Evolutionary conservation across 1,140 invertebrate species (phyloP).

Genomic region (Acromyrmex echinatior): DNA sequence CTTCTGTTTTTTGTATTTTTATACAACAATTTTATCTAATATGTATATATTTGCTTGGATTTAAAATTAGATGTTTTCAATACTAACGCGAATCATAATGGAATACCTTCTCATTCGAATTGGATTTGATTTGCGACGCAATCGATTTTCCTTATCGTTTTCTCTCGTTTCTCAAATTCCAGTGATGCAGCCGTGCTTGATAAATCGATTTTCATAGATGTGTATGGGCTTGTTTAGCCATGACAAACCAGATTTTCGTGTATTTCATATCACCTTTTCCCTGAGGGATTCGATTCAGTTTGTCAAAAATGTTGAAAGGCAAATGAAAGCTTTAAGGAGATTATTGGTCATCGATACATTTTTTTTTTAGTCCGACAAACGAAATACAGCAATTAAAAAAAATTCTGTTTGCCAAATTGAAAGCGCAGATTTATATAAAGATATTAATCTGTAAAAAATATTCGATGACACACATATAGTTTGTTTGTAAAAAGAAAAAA

Average conservation of each 20-base stretch:
- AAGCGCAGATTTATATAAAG: background rate
- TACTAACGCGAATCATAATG: background rate
- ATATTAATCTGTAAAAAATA: background rate
- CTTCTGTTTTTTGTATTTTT: background rate
- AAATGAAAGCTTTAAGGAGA: slow-evolving; percentile 40
- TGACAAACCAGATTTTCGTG: slow-evolving; percentile 38
- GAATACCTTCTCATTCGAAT: slow-evolving; percentile 15
- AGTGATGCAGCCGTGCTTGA: slow-evolving; percentile 31
- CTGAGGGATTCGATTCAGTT: slow-evolving; percentile 12
- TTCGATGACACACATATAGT: background rate
- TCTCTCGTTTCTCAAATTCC: slow-evolving; percentile 38
- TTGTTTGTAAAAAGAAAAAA: background rate
- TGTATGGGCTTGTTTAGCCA: slow-evolving; percentile 35
- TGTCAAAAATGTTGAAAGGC: slow-evolving; percentile 42
- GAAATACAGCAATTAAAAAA: background rate
- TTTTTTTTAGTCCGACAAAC: slow-evolving; percentile 36
- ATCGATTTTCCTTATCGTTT: slow-evolving; percentile 45
- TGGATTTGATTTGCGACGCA: background rate
- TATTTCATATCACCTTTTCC: background rate
- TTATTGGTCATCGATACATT: slow-evolving; percentile 28
- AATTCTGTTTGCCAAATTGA: slow-evolving; percentile 4
- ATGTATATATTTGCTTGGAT: background rate
- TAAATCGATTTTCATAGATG: slow-evolving; percentile 57
- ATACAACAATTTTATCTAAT: background rate
- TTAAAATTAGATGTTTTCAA: slow-evolving; percentile 8